phyloP scores from a whole-genome alignment of 2,888 invertebrate genomes.

The Metacarcinus magister region DNA sequence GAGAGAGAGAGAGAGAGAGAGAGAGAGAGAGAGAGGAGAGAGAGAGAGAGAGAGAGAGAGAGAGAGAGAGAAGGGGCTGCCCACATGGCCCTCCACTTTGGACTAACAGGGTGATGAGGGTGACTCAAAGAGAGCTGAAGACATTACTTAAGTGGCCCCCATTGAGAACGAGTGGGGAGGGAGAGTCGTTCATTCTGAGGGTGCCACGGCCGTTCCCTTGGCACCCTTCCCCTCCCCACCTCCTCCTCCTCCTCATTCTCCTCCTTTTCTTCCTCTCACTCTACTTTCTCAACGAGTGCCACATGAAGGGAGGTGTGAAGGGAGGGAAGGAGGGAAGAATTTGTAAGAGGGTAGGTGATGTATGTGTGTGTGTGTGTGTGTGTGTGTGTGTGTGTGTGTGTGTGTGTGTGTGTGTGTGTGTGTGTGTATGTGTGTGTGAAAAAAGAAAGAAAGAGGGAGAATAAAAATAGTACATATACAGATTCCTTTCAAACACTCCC shows the following conservation, averaged over 20 bases:
- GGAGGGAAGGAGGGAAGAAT: no score
- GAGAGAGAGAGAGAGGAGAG: neutral
- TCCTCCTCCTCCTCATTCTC: neutral
- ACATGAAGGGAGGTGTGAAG: neutral
- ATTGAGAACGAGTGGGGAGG: conserved; percentile 63
- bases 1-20: conserved; percentile 54
- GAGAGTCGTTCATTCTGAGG: neutral
- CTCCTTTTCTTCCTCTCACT: neutral
- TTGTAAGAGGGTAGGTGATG: neutral
- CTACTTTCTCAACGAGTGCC: conserved; percentile 4
- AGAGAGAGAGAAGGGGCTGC: neutral
- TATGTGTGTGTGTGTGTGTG: neutral
- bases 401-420: no score
- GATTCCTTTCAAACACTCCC: neutral
- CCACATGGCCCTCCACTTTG: conserved; percentile 60
- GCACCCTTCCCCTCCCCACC: neutral
- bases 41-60: neutral
- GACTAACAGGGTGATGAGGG: conserved; percentile 17
- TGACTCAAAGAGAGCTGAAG: conserved; percentile 43
- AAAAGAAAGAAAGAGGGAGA: neutral
- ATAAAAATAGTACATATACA: neutral
- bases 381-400: neutral
- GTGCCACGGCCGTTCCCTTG: neutral
- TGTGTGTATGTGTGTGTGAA: neutral
- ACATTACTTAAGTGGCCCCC: conserved; percentile 42